Conservation (phyloP, 2,797 vertebrate genomes). For the Naso thynnoides region DNA sequence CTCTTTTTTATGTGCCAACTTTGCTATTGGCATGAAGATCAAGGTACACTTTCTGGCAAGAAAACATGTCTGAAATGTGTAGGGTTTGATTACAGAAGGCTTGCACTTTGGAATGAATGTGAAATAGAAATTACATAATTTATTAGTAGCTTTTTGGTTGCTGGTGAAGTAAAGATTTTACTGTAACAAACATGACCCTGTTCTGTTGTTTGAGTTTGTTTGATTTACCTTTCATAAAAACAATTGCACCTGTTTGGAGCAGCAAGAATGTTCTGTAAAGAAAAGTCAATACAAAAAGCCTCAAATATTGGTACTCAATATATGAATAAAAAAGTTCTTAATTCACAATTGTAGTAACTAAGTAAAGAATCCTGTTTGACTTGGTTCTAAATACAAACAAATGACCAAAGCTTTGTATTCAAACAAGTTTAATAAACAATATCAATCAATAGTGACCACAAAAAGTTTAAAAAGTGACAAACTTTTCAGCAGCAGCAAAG, state of each 20-base stretch:
- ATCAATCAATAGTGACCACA: constrained; percentile 6
- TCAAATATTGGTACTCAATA: no score
- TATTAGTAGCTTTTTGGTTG: constrained; percentile 83
- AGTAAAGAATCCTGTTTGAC: no score
- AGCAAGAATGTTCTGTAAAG: no score
- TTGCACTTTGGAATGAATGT: constrained; percentile 80
- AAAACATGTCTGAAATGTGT: constrained; percentile 37
- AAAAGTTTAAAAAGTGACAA: constrained; percentile 33
- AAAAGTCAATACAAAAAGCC: no score
- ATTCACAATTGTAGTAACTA: no score
- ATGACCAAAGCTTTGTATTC: constrained; percentile 17
- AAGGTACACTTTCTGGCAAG: constrained; percentile 26
- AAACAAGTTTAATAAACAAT: constrained; percentile 74
- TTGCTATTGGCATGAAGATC: constrained; percentile 45
- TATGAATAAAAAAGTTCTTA: no score
- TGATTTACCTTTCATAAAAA: neutral
- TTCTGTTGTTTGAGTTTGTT: constrained; percentile 23
- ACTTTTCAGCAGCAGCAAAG: constrained; percentile 25
- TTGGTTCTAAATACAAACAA: constrained; percentile 16
- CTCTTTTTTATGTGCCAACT: constrained; percentile 66
- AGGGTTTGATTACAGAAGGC: constrained; percentile 57
- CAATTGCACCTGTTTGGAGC: neutral
- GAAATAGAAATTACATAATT: constrained; percentile 77
- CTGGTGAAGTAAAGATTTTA: constrained; percentile 85
- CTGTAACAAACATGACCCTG: constrained; percentile 38